Conservation (phyloP, 2,888 invertebrate species). For the Gortyna flavago region DNA sequence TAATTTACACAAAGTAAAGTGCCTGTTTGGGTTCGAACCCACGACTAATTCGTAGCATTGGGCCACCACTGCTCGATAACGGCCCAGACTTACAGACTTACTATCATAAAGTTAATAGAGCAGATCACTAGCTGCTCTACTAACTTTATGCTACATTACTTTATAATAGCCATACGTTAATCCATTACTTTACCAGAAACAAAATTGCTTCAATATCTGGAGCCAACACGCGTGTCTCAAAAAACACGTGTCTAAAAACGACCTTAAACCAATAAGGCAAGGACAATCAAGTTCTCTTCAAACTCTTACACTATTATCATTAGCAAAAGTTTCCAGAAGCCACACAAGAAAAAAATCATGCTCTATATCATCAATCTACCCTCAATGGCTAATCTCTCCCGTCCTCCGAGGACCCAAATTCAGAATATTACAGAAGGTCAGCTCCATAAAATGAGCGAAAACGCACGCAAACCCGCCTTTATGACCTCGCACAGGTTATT, state of each 20-base stretch:
- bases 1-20: too few species aligned
- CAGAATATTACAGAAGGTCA: conserved; percentile 11
- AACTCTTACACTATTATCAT: conserved; percentile 20
- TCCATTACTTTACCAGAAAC: neutral
- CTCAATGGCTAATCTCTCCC: conserved; percentile 40
- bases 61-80: too few species aligned
- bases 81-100: too few species aligned
- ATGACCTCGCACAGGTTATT: neutral
- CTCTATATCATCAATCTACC: conserved; percentile 41
- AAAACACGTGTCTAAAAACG: neutral
- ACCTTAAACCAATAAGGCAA: neutral
- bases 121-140: neutral
- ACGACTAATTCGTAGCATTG: too few species aligned
- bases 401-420: neutral
- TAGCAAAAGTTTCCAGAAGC: conserved; percentile 21
- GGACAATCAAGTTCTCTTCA: conserved; percentile 26
- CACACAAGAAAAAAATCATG: conserved; percentile 39
- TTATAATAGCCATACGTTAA: too few species aligned
- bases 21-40: too few species aligned
- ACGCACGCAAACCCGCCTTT: neutral
- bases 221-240: neutral
- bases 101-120: too few species aligned
- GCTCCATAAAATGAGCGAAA: neutral
- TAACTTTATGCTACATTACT: neutral
- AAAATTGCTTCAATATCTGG: neutral